Base-by-base conservation (phyloP, 2,888 invertebrate genomes). In the Ophonus ardosiacus region DNA sequence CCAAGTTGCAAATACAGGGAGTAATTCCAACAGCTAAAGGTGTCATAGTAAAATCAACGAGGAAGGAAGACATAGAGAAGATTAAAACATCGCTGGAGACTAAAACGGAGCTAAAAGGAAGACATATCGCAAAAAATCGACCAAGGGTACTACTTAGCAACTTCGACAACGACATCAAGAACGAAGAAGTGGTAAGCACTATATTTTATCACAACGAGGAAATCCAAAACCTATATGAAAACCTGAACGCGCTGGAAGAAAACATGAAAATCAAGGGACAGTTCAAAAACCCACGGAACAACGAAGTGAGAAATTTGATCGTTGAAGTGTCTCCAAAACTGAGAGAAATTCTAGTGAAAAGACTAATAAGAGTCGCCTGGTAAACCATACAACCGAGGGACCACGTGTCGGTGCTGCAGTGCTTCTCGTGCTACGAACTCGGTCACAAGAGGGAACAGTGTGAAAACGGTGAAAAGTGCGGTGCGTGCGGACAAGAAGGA, bases 381-480 rank as follows among this genome's bases (percentile, higher is more conserved):
- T 17, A 81, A 13, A 24, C 4, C 8, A 17, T 63, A 10, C 61
- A 7, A 81, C 10, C 13, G 40, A 59, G 18, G 7, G 87, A 86
- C 18, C 82, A 86, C 63, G 61, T 87, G 0, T 59, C 78, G 0
- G 80, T 86, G 0, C 17, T 84, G 2, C 87, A 87, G 15, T 87
- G 86, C 57, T 86, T 8, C 40, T 78, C 86, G 21, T 87, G 86
- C 43, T 68, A 85, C 17, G 81, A 59, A 0, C 80, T 86, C 7
- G 85, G 85, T 0, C 86, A 87, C 21, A n/a, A 78, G 10, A 83
- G 85, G 0, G 79, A 65, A 10, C 81, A 84, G 6, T 87, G 87
- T 17, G 43, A 74, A 43, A 57, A 59, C 13, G 17, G 79, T 5
- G 63, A 43, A 24, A 18, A 43, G 21, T 84, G 84, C 43, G 84